Evolutionary conservation across 2,888 invertebrate genomes (phyloP).

Genomic region (Augiades crinisus): DNA sequence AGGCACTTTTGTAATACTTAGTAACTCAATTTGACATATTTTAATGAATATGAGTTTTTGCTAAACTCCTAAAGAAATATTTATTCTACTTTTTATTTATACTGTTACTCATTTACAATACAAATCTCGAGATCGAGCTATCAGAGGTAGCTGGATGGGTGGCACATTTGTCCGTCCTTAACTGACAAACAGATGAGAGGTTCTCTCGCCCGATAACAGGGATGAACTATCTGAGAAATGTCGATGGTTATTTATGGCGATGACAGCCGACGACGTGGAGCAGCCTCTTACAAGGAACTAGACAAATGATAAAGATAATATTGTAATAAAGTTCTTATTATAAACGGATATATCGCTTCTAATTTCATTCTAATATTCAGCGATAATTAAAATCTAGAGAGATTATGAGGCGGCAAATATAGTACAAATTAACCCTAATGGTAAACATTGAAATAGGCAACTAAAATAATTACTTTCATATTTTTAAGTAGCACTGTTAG

Average conservation of each 20-base stretch:
- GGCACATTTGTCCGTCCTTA: conserved; percentile 53
- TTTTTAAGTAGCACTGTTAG: too few species aligned
- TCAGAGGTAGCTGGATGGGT: conserved; percentile 62
- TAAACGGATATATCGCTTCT: not conserved
- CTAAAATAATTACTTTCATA: too few species aligned
- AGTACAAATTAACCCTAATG: too few species aligned
- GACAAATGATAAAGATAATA: conserved; percentile 76
- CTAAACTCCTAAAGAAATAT: too few species aligned
- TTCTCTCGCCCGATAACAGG: conserved; percentile 60
- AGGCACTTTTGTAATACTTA: conserved; percentile 4
- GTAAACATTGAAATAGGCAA: too few species aligned
- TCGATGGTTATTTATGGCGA: conserved; percentile 74
- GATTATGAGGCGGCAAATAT: too few species aligned
- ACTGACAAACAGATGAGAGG: conserved; percentile 74
- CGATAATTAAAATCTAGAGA: too few species aligned
- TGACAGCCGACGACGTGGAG: conserved; percentile 53
- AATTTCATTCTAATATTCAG: too few species aligned
- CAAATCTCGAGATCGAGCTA: conserved; percentile 44
- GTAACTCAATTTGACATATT: not conserved
- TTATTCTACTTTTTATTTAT: too few species aligned
- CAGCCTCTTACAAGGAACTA: conserved; percentile 64
- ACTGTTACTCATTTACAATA: conserved; percentile 2
- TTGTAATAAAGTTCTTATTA: conserved; percentile 44
- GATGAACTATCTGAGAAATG: conserved; percentile 66
- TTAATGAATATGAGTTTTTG: too few species aligned